Evolutionary conservation across 2,888 invertebrate species (phyloP), one percentile per base, ranked within the genome.

Genomic region (Theretra japonica): DNA sequence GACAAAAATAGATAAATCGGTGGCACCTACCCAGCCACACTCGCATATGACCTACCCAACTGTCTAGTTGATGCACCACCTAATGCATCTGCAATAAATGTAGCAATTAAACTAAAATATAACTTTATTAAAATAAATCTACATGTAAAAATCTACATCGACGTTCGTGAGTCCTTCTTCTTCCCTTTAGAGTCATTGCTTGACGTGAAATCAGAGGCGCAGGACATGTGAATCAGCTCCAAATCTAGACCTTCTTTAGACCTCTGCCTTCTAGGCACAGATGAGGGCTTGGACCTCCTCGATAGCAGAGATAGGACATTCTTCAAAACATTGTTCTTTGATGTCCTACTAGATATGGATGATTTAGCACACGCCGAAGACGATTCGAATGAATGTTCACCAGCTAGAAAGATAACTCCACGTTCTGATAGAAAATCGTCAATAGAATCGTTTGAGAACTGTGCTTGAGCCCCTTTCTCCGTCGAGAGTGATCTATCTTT

Each of bases 371-470:
- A 79, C 17, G 80, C 81, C 0, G 90, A 88, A 0, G 79, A 77
- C 59, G 88, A 90, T 75, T 88, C 91, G 0, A 91, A 90, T 5
- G 86, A 74, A 53, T 88, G 84, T 41, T 91, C 90, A 0, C 85
- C 88, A 1, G 82, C 80, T 1, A 88, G 71, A 25, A 84, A 88
- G 2, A 86, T 75, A 59, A 90, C 79, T 0, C 91, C 90, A 30
- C 88, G 79, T 77, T 93, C 90, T 0, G 90, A 91, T 17, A 94
- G 71, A 21, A 87, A 89, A 65, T 93, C 93, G 19, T 94, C 94
- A 5, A 93, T 85, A 0, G 92, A 91, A 72, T 94, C 93, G 28
- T 93, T 92, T 0, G 92, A 86, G 60, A 94, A 91, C 7, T 75
- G 83, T 0, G 88, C 90, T 72, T 93, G 93, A 0, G 90, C 90